Evolutionary conservation across 2,797 vertebrate genomes (phyloP).

Genomic region (Pseudochirops corinnae): DNA sequence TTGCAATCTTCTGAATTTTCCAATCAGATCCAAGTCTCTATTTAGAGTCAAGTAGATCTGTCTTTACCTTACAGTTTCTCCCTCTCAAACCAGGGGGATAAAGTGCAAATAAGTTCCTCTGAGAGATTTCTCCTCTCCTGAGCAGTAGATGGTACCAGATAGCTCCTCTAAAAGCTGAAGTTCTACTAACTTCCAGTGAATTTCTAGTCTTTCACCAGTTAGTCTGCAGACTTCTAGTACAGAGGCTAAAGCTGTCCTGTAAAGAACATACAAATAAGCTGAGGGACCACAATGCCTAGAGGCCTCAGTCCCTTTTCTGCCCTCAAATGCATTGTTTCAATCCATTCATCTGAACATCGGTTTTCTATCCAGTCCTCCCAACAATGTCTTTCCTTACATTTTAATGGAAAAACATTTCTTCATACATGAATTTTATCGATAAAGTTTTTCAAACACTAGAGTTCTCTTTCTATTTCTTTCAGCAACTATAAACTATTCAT

Average conservation of each 20-base stretch:
- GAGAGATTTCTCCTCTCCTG: not conserved
- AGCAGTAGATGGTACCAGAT: not conserved
- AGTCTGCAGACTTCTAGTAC: not conserved
- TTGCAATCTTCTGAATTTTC: not conserved
- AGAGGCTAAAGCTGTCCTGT: not conserved
- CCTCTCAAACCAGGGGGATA: not conserved
- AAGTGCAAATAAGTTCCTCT: not conserved
- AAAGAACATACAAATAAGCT: not conserved
- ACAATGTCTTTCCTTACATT: not conserved
- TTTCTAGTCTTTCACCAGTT: not conserved
- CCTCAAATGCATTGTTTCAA: not conserved
- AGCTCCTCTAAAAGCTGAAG: not conserved
- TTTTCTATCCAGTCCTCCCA: not conserved
- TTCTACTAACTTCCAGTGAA: not conserved
- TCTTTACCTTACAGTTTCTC: not conserved
- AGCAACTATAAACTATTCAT: not conserved
- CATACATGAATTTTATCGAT: not conserved
- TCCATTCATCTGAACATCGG: not conserved
- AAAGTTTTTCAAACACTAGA: not conserved
- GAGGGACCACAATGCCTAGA: not conserved
- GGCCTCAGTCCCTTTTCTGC: not conserved
- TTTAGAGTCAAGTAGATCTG: not conserved
- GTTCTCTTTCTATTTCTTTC: not conserved
- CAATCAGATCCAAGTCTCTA: not conserved
- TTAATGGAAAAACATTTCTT: not conserved